Base-by-base conservation (phyloP, 1,140 invertebrate genomes). In the Drosophila ercepeae region DNA sequence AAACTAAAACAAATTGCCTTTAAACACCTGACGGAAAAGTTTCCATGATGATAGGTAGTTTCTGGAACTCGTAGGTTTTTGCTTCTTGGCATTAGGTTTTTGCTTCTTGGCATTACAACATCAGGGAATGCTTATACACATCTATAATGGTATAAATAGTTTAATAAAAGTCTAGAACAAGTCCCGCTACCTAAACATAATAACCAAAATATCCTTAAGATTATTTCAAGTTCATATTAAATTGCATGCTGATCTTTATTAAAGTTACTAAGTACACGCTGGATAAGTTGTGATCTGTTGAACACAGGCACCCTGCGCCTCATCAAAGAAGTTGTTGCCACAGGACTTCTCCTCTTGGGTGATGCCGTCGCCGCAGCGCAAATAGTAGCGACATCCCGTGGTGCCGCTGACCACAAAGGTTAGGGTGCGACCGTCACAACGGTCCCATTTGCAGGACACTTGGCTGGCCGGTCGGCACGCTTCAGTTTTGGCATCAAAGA, bases 261-360 rank as follows among this genome's bases (percentile, higher is more conserved):
- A 1, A 19, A 4, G 1, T 3, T 14, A 14, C 13, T 48, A 11
- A 18, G 19, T 52, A 32, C 79, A 84, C 2, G 58, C 42, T 0
- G 29, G 14, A 32, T 71, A 78, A 0, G 13, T 64, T 6, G 71
- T 23, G 5, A 86, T 41, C 7, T 29, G 11, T 0, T 6, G 2
- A 0, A 81, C 63, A 44, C 81, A 86, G 5, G 14, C 49, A 5
- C 45, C 82, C 13, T 57, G 29, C 0, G 25, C 34, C 27, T 81
- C 82, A 18, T 81, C 63, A 39, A 86, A 86, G 34, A 86, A 86
- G 32, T 29, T 53, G 14, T 86, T 86, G 29, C 77, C 77, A 27
- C 81, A 86, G 5, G 57, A 49, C 23, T 42, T 49, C 29, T 84
- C 79, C 3, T 51, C 45, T 4, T 54, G 4, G 1, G 77, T 78